Evolutionary conservation across 2,888 invertebrate genomes (phyloP).

Genomic region (Liposcelis brunnea): DNA sequence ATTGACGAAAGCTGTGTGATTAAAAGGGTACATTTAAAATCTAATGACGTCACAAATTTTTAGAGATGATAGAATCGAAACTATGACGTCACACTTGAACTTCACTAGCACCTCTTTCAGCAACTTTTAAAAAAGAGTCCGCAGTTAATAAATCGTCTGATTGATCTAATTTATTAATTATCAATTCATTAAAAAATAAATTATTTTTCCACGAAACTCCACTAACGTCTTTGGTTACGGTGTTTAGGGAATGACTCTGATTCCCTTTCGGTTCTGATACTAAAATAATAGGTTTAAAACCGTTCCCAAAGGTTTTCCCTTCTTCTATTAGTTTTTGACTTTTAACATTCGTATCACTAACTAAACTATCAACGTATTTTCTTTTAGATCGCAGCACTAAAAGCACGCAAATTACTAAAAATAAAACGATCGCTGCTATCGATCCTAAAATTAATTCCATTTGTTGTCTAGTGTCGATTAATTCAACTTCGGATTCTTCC

Average conservation of each 20-base stretch:
- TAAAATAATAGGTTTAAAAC: background rate
- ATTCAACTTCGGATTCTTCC: background rate
- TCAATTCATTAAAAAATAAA: too few species aligned
- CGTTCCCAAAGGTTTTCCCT: background rate
- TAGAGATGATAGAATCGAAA: slow-evolving; percentile 2
- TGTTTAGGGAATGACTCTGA: too few species aligned
- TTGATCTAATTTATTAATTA: too few species aligned
- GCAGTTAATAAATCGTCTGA: too few species aligned
- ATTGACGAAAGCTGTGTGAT: too few species aligned
- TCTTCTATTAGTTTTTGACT: slow-evolving; percentile 5
- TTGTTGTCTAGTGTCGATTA: slow-evolving; percentile 2
- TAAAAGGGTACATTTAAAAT: too few species aligned
- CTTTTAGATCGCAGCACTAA: background rate
- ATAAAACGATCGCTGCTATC: slow-evolving; percentile 2
- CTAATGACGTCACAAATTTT: too few species aligned
- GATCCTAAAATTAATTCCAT: slow-evolving; percentile 4
- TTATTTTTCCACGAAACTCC: too few species aligned
- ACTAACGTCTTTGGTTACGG: too few species aligned
- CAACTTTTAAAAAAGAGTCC: too few species aligned
- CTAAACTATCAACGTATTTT: background rate
- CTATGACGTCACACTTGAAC: slow-evolving; percentile 8
- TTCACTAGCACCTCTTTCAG: background rate
- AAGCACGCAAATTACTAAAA: slow-evolving; percentile 2
- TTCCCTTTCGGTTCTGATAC: background rate
- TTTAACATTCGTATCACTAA: background rate